Evolutionary conservation across 2,113 vertebrate genomes (phyloP), one percentile per base, ranked within the genome.

Genomic region (Notarius quadriscutis): DNA sequence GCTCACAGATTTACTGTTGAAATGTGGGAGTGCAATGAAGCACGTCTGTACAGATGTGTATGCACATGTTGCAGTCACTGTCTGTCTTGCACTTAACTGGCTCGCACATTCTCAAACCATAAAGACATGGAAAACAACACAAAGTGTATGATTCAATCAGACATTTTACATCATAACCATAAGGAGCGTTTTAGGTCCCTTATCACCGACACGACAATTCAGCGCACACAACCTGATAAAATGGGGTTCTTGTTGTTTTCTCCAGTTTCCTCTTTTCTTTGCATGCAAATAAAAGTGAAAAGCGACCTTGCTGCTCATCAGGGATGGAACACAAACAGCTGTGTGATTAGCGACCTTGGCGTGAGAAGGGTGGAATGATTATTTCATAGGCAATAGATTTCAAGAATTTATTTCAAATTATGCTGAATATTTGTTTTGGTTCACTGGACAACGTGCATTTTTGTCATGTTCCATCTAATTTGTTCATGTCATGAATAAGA

Each of bases 301-400:
- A n/a, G 53, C 79, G 18, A 62, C 79, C 79, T 81, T 62, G 79
- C 11, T 22, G 57, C 57, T 48, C 79, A 60, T 81, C 79, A 81
- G n/a, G 60, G 41, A 58, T 18, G 30, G 10, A 41, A 41, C 79
- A 1, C 17, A 2, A 60, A 58, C 79, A 81, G 79, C 79, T 34
- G 55, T 41, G 79, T 41, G 27, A 81, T 81, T 60, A 79, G 51
- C 4, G 8, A 11, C 8, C 27, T 22, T 34, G 18, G 55, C 10
- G 18, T 81, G 18, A 60, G 79, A 57, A 34, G 53, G 27, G 10
- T 58, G 27, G 77, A 81, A 4, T 3, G 27, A 30, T 20, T 4
- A 20, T 30, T 30, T 80, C 3, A 57, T 17, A 58, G 12, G 48
- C 77, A 58, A 80, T 8, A 57, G 51, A 79, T 53, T 78, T 15